phyloP scores from a whole-genome alignment of 2,888 invertebrate genomes.

The Ormyrus pomaceus region DNA sequence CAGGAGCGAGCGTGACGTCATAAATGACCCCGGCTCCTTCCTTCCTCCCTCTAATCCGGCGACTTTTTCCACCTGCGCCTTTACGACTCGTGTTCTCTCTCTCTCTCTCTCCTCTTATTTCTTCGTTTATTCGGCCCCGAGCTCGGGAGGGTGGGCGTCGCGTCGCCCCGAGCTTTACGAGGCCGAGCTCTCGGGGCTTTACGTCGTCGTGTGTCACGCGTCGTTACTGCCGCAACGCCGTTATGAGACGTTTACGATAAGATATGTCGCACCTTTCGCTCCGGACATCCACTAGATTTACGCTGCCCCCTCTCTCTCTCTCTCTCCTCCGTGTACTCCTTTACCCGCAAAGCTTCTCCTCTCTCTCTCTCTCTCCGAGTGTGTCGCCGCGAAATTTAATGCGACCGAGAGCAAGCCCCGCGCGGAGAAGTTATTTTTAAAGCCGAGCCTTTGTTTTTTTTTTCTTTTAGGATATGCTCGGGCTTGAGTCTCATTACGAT shows the following conservation, averaged over 20 bases:
- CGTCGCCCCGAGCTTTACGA: conserved; percentile 65
- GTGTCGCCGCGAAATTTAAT: conserved; percentile 8
- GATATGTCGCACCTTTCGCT: conserved; percentile 71
- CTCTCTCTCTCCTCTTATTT: conserved; percentile 28
- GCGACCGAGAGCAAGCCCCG: background rate
- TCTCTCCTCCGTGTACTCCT: background rate
- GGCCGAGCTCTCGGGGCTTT: conserved; percentile 60
- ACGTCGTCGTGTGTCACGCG: conserved; percentile 71
- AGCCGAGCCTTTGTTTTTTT: background rate
- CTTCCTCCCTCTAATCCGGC: conserved; percentile 26
- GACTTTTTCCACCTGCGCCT: conserved; percentile 19
- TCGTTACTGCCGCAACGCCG: conserved; percentile 70
- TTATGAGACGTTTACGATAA: conserved; percentile 74
- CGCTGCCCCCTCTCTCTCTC: conserved; percentile 33
- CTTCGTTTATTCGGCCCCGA: conserved; percentile 29
- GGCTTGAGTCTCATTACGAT: conserved; percentile 22
- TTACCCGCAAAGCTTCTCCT: conserved; percentile 10
- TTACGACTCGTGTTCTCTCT: conserved; percentile 7
- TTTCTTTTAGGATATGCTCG: background rate
- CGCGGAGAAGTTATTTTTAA: conserved; percentile 26
- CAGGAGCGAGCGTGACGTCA: conserved; percentile 62
- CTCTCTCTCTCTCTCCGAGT: conserved; percentile 2
- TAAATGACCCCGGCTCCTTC: conserved; percentile 58
- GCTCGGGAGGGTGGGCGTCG: conserved; percentile 53
- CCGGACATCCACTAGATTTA: conserved; percentile 68